These are phyloP conservation scores for Sericinus montela DNA, from an alignment of 2,888 invertebrate genomes.

Conservation along the genomic window DNA sequence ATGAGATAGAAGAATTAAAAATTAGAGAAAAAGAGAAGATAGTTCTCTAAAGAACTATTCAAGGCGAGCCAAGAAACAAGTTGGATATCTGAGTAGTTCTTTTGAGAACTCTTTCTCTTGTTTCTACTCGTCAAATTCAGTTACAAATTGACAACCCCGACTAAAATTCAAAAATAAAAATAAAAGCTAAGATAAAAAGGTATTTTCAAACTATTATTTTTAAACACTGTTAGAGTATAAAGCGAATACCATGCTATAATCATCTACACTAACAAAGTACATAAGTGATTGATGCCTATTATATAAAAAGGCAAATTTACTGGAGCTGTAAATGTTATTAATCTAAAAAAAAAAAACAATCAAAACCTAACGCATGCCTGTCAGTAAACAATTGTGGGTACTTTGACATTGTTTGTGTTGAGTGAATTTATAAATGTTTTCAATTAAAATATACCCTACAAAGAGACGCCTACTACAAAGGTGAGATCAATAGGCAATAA, in stretches of 20 bases:
- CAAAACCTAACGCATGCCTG: neutral
- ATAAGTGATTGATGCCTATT: neutral
- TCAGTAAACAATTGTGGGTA: neutral
- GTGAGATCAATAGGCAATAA: neutral
- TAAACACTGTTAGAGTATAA: no score
- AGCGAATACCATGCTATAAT: neutral
- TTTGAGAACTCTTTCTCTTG: no score
- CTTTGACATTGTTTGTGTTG: neutral
- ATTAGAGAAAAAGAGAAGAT: no score
- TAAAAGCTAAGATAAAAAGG: no score
- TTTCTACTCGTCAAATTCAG: no score
- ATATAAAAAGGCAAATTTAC: slow-evolving; percentile 1
- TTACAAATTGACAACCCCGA: no score
- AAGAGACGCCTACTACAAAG: neutral
- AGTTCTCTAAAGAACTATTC: no score
- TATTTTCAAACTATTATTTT: no score
- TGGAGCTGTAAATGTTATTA: neutral
- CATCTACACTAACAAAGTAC: neutral
- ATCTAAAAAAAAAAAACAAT: neutral
- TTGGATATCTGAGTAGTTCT: no score
- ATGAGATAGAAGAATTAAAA: no score
- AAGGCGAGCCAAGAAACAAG: no score
- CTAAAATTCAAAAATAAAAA: no score
- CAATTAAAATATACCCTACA: neutral
- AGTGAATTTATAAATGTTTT: neutral